phyloP scores from a whole-genome alignment of 1,140 invertebrate species.

The Aphaenogaster floridana region DNA sequence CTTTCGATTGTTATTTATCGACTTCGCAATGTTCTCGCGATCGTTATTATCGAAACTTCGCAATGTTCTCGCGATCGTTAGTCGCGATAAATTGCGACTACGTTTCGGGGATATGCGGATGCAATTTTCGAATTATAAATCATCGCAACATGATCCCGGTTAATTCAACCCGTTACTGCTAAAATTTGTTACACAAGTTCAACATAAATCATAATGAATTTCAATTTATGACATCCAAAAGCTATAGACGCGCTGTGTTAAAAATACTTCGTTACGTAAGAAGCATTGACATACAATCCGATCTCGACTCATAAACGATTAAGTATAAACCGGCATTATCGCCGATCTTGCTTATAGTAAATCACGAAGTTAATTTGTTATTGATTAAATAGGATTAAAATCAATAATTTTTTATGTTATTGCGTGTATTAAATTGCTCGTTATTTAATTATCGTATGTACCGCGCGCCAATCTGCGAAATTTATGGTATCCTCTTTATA shows the following conservation, averaged over 20 bases:
- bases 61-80: neutral
- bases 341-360: neutral
- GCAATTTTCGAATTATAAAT: slow-evolving; percentile 58
- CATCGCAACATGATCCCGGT: slow-evolving; percentile 28
- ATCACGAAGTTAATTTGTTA: slow-evolving; percentile 10
- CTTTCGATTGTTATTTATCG: slow-evolving; percentile 55
- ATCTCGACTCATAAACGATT: slow-evolving; percentile 13
- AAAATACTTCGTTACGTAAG: slow-evolving; percentile 15
- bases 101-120: neutral
- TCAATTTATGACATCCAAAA: slow-evolving; percentile 31
- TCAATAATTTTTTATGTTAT: slow-evolving; percentile 13
- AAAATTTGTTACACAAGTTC: slow-evolving; percentile 20
- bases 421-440: neutral
- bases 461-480: neutral
- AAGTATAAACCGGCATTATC: neutral
- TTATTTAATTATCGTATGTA: slow-evolving; percentile 7
- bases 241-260: neutral
- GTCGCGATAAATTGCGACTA: slow-evolving; percentile 36
- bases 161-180: slow-evolving; percentile 38
- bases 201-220: slow-evolving; percentile 48
- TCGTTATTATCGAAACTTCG: slow-evolving; percentile 25
- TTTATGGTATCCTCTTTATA: neutral
- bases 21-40: neutral
- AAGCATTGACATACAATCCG: neutral
- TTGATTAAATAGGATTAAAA: slow-evolving; percentile 26